These are phyloP conservation scores for Dugesia japonica DNA, from an alignment of 2,888 invertebrate species.

Conservation along the genomic window DNA sequence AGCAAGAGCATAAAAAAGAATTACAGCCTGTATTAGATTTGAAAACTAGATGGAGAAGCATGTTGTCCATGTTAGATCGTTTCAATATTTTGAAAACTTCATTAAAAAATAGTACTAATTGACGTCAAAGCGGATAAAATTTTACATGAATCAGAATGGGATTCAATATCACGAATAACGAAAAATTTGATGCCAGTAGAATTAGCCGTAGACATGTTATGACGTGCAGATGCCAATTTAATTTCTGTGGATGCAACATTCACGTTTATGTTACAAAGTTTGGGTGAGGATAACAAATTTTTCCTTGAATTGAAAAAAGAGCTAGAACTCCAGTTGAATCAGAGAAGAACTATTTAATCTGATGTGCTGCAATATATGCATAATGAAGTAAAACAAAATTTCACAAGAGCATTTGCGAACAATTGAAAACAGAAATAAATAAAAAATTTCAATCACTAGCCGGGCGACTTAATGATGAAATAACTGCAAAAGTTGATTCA, in stretches of 20 bases:
- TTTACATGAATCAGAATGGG: neutral
- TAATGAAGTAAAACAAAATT: neutral
- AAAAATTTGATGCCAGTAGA: conserved; percentile 3
- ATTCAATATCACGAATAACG: neutral
- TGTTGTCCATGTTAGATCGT: too few species aligned
- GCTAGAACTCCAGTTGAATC: too few species aligned
- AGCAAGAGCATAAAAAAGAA: neutral
- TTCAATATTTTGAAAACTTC: neutral
- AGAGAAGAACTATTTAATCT: neutral
- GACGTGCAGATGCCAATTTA: conserved; percentile 4
- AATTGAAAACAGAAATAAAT: neutral
- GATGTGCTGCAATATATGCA: neutral
- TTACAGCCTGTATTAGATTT: neutral
- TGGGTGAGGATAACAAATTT: too few species aligned
- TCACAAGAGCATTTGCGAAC: neutral
- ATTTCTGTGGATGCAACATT: neutral
- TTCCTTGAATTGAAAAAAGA: too few species aligned
- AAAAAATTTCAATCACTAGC: neutral
- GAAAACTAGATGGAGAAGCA: neutral
- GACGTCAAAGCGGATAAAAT: neutral
- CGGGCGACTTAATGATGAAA: neutral
- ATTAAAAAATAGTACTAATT: neutral
- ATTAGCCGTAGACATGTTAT: conserved; percentile 20
- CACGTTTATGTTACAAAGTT: neutral
- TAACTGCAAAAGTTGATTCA: neutral